Evolutionary conservation across 2,888 invertebrate species (phyloP).

Genomic region (Pachliopta kotzebuea): DNA sequence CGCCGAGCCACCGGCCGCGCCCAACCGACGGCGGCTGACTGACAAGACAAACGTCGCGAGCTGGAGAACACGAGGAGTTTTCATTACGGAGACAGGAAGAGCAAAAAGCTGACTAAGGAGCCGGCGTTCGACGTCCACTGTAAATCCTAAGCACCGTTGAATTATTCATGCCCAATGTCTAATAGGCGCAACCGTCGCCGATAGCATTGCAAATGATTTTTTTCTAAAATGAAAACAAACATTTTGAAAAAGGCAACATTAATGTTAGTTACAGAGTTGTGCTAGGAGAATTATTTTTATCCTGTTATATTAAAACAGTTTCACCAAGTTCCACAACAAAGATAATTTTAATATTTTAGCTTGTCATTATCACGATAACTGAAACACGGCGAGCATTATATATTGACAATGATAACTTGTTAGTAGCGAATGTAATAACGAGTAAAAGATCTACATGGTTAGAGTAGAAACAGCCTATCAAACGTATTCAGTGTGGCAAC

Average conservation of each 20-base stretch:
- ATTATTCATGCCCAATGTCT: slow-evolving; percentile 61
- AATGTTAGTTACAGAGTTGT: too few species aligned
- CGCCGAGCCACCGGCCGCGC: slow-evolving; percentile 58
- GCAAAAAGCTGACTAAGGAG: slow-evolving; percentile 51
- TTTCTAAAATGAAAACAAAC: not conserved
- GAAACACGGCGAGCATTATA: too few species aligned
- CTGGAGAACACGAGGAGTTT: slow-evolving; percentile 59
- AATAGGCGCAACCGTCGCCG: slow-evolving; percentile 29
- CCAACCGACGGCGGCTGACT: slow-evolving; percentile 57
- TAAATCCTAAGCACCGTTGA: slow-evolving; percentile 59
- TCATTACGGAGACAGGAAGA: slow-evolving; percentile 60
- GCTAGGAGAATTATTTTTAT: too few species aligned
- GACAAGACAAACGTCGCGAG: slow-evolving; percentile 72
- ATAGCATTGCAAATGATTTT: slow-evolving; percentile 36
- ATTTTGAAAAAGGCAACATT: too few species aligned
- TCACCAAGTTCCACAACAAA: too few species aligned
- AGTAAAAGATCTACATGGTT: not conserved
- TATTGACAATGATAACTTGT: too few species aligned
- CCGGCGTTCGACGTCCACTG: slow-evolving; percentile 38
- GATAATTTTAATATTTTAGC: too few species aligned
- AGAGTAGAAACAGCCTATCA: not conserved
- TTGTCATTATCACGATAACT: too few species aligned
- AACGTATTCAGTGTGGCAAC: not conserved
- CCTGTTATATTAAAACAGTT: too few species aligned
- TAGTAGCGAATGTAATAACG: too few species aligned